These are phyloP conservation scores for Phenganax stokvisi DNA, from an alignment of 92 coral and sea anemone genomes.

Conservation along the genomic window DNA sequence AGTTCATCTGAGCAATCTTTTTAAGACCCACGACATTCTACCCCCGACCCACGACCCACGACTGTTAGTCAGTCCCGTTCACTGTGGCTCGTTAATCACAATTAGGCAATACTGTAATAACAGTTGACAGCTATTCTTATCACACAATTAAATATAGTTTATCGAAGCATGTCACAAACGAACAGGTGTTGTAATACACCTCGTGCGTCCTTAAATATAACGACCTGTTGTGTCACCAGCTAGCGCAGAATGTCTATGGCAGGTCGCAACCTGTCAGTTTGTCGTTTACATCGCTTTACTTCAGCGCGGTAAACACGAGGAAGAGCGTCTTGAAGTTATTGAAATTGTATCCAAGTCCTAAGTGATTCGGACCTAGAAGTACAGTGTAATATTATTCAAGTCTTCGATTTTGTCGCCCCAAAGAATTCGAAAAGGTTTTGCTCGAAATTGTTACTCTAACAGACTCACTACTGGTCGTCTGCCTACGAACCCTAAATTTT, in stretches of 20 bases:
- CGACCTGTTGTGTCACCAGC: constrained; percentile 36
- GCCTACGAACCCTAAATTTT: not conserved
- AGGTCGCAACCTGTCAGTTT: constrained; percentile 28
- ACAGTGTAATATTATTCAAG: not conserved
- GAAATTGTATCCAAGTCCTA: not conserved
- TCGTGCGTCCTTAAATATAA: constrained; percentile 13
- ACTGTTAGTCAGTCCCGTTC: too few species aligned
- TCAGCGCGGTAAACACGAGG: not conserved
- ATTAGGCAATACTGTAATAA: too few species aligned
- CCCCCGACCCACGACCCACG: too few species aligned
- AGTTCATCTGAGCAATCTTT: too few species aligned
- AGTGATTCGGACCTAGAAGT: not conserved
- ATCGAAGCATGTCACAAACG: not conserved
- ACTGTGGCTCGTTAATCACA: too few species aligned
- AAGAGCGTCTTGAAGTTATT: not conserved
- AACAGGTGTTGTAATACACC: constrained; percentile 13
- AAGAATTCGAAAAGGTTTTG: not conserved
- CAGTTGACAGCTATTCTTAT: not conserved
- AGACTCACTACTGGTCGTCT: not conserved
- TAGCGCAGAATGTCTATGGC: constrained; percentile 4
- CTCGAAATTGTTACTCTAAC: not conserved
- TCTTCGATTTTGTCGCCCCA: not conserved
- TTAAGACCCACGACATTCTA: too few species aligned
- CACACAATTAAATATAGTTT: not conserved
- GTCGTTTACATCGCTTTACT: not conserved